These are phyloP conservation scores for Saxidomus purpurata DNA, from an alignment of 1,140 invertebrate species.

Conservation along the genomic window DNA sequence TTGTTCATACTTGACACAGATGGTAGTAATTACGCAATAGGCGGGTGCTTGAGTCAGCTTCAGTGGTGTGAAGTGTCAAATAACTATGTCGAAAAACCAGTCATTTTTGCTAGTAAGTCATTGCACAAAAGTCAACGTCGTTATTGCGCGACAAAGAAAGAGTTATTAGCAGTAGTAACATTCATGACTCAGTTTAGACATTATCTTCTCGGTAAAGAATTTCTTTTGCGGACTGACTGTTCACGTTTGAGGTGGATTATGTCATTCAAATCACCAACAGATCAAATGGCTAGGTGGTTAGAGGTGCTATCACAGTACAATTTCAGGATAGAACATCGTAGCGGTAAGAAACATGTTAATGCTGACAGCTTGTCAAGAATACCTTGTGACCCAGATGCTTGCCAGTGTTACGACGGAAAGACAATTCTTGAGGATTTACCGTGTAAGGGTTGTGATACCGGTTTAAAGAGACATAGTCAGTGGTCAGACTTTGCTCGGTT, in stretches of 20 bases:
- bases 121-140: neutral
- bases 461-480: neutral
- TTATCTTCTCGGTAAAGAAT: slow-evolving; percentile 68
- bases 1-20: neutral
- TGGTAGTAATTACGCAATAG: neutral
- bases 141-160: slow-evolving; percentile 37
- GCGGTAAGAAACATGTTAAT: slow-evolving; percentile 60
- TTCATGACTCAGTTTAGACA: slow-evolving; percentile 63
- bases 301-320: slow-evolving; percentile 67
- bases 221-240: slow-evolving; percentile 70
- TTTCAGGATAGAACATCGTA: slow-evolving; percentile 58
- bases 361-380: slow-evolving; percentile 59
- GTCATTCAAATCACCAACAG: slow-evolving; percentile 58
- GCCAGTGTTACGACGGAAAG: neutral
- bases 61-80: neutral
- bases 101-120: neutral
- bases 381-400: slow-evolving; percentile 15
- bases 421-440: neutral
- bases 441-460: neutral
- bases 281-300: slow-evolving; percentile 73
- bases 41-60: neutral
- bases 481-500: neutral
- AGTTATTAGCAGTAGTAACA: slow-evolving; percentile 63
- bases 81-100: neutral
- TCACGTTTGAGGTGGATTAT: slow-evolving; percentile 65